Evolutionary conservation across 2,888 invertebrate genomes (phyloP), one percentile per base, ranked within the genome.

Genomic region (Elysia crispata): DNA sequence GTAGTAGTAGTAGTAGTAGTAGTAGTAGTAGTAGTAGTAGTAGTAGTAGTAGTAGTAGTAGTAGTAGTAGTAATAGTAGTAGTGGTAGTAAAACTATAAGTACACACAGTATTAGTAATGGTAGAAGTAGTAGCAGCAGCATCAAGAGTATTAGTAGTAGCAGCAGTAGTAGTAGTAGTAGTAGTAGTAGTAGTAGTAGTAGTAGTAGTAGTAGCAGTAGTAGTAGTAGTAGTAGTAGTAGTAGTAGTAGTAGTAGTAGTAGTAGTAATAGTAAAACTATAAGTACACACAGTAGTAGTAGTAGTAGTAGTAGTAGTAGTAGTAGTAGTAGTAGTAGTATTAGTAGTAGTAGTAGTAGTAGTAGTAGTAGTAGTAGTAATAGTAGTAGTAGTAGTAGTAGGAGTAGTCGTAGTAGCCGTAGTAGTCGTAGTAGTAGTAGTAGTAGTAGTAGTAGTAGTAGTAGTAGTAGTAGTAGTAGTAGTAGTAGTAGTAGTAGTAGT

Each of bases 11-110:
- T 70, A 33, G 70, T 70, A 33, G 41, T 70, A 33, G 70, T 70
- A 70, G 70, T 33, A 33, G 70, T 31, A 70, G 70, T 8, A 70
- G 70, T n/a, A 70, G 70, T n/a, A 70, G 70, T 6, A 70, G 41
- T n/a, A 70, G 70, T 41, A 70, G 70, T n/a, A 70, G 70, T 33
- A 70, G 70, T 31, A 70, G 70, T 33, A 70, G 70, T 18, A 70
- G 54, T 54, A 54, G 54, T 54, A 54, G 54, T 54, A 54, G 54
- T 54, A 54, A 15, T 15, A 18, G n/a, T n/a, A n/a, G n/a, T n/a
- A n/a, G n/a, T n/a, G n/a, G n/a, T n/a, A n/a, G n/a, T n/a, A n/a
- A n/a, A 54, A 54, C 13, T 15, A 54, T 13, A 54, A 54, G 54
- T 54, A 54, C 15, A 54, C 15, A 54, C 18, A 66, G 67, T 25